phyloP scores from a whole-genome alignment of 2,797 vertebrate species.

The Enteromius viviparus region DNA sequence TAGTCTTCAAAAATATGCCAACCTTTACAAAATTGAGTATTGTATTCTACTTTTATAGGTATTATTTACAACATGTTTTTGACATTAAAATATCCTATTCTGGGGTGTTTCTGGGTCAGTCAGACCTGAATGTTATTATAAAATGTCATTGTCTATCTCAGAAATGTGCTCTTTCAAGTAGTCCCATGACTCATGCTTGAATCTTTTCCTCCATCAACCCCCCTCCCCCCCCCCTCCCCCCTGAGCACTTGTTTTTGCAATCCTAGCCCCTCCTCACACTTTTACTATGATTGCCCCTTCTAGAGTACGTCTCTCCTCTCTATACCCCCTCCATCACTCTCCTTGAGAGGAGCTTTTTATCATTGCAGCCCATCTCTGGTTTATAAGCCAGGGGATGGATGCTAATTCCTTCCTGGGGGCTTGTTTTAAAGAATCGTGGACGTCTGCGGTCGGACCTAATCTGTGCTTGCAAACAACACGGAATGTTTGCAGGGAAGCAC shows the following conservation, averaged over 20 bases:
- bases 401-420: slow-evolving; percentile 79
- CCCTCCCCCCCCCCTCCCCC: too few species aligned
- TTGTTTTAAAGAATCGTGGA: slow-evolving; percentile 73
- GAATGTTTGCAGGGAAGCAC: slow-evolving; percentile 74
- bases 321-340: slow-evolving; percentile 66
- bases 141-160: slow-evolving; percentile 17
- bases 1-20: background rate
- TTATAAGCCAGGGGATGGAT: slow-evolving; percentile 82
- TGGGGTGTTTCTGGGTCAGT: slow-evolving; percentile 12
- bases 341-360: slow-evolving; percentile 81
- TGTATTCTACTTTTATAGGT: background rate
- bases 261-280: slow-evolving; percentile 19
- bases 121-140: slow-evolving; percentile 1
- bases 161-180: slow-evolving; percentile 21
- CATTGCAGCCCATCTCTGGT: slow-evolving; percentile 76
- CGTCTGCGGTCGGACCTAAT: slow-evolving; percentile 78
- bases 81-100: background rate
- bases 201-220: background rate
- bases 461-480: slow-evolving; percentile 72
- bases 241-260: slow-evolving; percentile 19
- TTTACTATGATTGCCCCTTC: slow-evolving; percentile 19
- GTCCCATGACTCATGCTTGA: slow-evolving; percentile 2
- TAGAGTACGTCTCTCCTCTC: slow-evolving; percentile 5
- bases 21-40: background rate
- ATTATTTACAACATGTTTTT: background rate